Evolutionary conservation across 1,140 invertebrate species (phyloP).

Genomic region (Euglossa dilemma): DNA sequence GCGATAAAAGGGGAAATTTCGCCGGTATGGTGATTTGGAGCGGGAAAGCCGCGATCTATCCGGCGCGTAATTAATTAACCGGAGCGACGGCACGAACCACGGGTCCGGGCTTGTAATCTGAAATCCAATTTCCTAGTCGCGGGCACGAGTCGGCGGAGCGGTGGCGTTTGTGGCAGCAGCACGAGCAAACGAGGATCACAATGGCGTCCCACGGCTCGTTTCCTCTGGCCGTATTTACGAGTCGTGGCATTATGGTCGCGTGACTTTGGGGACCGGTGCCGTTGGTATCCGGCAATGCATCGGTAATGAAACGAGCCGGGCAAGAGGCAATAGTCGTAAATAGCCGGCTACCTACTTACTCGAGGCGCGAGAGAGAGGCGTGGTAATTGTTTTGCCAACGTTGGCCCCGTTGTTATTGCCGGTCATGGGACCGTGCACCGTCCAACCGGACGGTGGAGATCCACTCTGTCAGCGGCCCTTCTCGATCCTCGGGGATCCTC

Average conservation of each 20-base stretch:
- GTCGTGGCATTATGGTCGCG: constrained; percentile 64
- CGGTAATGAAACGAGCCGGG: constrained; percentile 70
- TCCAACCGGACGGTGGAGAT: not conserved
- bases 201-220: constrained; percentile 48
- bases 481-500: not conserved
- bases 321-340: constrained; percentile 74
- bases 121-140: constrained; percentile 60
- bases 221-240: constrained; percentile 63
- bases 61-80: constrained; percentile 24
- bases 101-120: constrained; percentile 27
- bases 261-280: constrained; percentile 70
- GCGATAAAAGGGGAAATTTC: too few relatives aligned
- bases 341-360: constrained; percentile 73
- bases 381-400: constrained; percentile 69
- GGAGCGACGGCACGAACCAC: not conserved
- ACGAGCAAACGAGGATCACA: constrained; percentile 23
- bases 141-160: not conserved
- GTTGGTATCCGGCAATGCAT: constrained; percentile 68
- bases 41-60: too few relatives aligned
- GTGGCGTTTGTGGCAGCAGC: not conserved
- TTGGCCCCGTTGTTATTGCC: constrained; percentile 49
- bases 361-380: constrained; percentile 51
- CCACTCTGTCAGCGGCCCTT: not conserved
- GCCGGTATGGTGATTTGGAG: not conserved
- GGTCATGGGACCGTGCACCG: constrained; percentile 23